Evolutionary conservation across 2,888 invertebrate species (phyloP).

Genomic region (Aphodius granarius): DNA sequence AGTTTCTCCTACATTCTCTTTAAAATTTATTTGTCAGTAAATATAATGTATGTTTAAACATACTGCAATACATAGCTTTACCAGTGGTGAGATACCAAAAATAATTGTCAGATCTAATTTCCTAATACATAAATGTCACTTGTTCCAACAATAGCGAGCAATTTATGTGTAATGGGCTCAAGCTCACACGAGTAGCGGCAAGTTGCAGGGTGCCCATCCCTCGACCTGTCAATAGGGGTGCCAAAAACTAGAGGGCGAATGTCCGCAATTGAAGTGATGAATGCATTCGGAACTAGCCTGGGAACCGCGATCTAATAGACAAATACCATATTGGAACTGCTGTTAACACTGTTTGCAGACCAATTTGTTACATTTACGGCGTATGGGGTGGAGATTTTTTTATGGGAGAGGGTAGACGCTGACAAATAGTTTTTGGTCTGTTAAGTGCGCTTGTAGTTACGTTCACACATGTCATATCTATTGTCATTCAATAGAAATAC

Average conservation of each 20-base stretch:
- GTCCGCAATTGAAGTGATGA: conserved; percentile 3
- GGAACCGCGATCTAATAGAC: conserved; percentile 20
- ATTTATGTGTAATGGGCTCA: background rate
- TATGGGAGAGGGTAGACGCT: background rate
- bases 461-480: background rate
- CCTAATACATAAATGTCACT: background rate
- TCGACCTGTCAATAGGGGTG: conserved; percentile 14
- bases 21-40: too few species aligned
- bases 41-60: too few species aligned
- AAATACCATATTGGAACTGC: conserved; percentile 12
- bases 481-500: too few species aligned
- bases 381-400: background rate
- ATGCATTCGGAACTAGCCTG: conserved; percentile 8
- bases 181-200: background rate
- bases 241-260: conserved; percentile 7
- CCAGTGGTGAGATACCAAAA: background rate
- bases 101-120: background rate
- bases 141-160: background rate
- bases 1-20: too few species aligned
- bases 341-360: conserved; percentile 4
- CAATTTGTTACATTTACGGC: background rate
- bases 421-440: background rate
- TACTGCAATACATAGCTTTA: too few species aligned
- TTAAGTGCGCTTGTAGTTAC: background rate
- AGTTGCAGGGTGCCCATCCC: background rate